These are phyloP conservation scores for Anarsia innoxiella DNA, from an alignment of 2,888 invertebrate species.

Conservation along the genomic window DNA sequence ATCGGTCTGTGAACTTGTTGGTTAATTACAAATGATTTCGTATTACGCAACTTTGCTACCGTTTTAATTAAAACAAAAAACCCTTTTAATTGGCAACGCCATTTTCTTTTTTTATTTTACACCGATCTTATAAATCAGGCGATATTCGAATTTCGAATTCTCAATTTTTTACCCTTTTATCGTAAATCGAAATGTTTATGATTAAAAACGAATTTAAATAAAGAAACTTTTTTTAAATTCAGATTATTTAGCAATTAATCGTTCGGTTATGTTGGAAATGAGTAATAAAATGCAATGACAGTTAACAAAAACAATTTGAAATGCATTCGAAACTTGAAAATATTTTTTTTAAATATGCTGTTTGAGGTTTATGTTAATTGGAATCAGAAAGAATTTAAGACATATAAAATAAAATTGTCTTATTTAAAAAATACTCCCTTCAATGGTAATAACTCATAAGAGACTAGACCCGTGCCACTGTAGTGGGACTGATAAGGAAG, in stretches of 20 bases:
- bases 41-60: slow-evolving; percentile 52
- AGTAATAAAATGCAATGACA: slow-evolving; percentile 2
- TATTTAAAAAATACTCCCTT: too few relatives aligned
- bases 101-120: too few relatives aligned
- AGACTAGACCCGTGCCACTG: too few relatives aligned
- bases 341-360: neutral
- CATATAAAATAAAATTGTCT: too few relatives aligned
- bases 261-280: neutral
- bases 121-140: slow-evolving; percentile 40
- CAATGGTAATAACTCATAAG: too few relatives aligned
- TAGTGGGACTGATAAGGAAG: too few relatives aligned
- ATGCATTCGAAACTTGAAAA: neutral
- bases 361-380: neutral
- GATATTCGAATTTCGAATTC: too few relatives aligned
- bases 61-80: slow-evolving; percentile 52
- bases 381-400: too few relatives aligned
- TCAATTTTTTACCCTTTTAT: slow-evolving; percentile 38
- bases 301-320: slow-evolving; percentile 1
- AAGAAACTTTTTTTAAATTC: slow-evolving; percentile 22
- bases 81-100: slow-evolving; percentile 37
- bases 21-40: slow-evolving; percentile 42
- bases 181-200: slow-evolving; percentile 43
- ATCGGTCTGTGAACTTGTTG: slow-evolving; percentile 56
- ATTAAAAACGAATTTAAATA: slow-evolving; percentile 34
- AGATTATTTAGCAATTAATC: slow-evolving; percentile 23